phyloP scores from a whole-genome alignment of 2,797 vertebrate genomes.

The Sebastes matsubarae region DNA sequence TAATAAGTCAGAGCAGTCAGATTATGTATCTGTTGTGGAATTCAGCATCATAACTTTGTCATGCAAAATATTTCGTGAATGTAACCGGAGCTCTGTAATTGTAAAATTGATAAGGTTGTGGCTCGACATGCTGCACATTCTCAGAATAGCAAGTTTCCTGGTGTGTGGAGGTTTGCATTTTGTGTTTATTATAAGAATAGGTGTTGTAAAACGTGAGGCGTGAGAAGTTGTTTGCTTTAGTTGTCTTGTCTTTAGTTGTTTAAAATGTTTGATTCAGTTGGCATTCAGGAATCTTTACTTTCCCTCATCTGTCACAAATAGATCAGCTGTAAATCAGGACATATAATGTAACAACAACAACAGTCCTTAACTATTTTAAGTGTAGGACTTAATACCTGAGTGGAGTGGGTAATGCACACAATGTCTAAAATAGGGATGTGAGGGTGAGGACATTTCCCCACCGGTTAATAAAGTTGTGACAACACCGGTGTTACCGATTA shows the following conservation, averaged over 20 bases:
- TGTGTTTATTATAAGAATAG: not conserved
- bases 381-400: not conserved
- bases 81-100: slow-evolving; percentile 28
- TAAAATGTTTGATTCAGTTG: not conserved
- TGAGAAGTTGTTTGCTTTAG: not conserved
- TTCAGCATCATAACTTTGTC: slow-evolving; percentile 45
- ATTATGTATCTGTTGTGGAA: slow-evolving; percentile 46
- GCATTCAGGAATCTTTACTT: not conserved
- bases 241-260: not conserved
- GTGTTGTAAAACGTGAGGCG: not conserved
- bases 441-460: too few species aligned
- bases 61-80: slow-evolving; percentile 59
- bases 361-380: not conserved
- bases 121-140: slow-evolving; percentile 8
- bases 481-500: too few species aligned
- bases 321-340: not conserved
- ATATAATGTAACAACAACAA: not conserved
- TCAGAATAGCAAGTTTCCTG: slow-evolving; percentile 5
- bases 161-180: not conserved
- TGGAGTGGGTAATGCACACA: not conserved
- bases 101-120: slow-evolving; percentile 37
- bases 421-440: too few species aligned
- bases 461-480: too few species aligned
- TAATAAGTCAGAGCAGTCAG: slow-evolving; percentile 22
- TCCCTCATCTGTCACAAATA: not conserved